A percentile compares a stretch with the other conserved stretches of the same genome.
These are phyloP conservation scores for Drosophila affinis DNA, from an alignment of 2,888 invertebrate genomes.

Conservation along the genomic window DNA sequence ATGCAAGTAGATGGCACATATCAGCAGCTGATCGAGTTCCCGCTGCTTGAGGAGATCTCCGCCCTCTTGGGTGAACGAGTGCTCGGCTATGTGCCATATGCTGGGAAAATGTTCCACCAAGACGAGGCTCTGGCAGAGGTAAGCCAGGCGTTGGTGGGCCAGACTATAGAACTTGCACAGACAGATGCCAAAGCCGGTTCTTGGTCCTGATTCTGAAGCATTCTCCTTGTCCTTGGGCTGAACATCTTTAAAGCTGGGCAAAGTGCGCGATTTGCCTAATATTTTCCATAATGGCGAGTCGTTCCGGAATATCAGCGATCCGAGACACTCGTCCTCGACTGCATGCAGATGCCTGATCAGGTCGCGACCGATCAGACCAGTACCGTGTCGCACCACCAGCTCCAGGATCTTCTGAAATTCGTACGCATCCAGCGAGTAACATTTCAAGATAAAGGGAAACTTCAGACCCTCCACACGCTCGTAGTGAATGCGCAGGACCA, in stretches of 20 bases:
- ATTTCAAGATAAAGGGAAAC: conserved; percentile 60
- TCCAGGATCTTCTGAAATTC: conserved; percentile 67
- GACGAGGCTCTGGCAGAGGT: conserved; percentile 46
- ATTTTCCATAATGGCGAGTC: conserved; percentile 57
- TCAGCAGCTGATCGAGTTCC: conserved; percentile 58
- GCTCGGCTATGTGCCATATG: conserved; percentile 61
- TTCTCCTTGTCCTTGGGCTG: conserved; percentile 44
- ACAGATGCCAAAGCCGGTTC: conserved; percentile 46
- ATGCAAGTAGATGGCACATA: conserved; percentile 62
- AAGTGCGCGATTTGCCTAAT: background rate
- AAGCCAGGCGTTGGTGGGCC: conserved; percentile 45
- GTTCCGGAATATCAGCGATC: conserved; percentile 54
- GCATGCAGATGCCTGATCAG: conserved; percentile 51
- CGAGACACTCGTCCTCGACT: conserved; percentile 55
- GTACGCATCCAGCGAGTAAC: conserved; percentile 54
- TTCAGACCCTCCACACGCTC: conserved; percentile 6
- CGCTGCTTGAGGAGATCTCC: conserved; percentile 49
- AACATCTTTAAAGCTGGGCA: conserved; percentile 46
- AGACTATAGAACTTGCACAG: conserved; percentile 66
- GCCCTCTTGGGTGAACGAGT: conserved; percentile 52
- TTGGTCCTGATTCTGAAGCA: background rate
- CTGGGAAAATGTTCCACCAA: conserved; percentile 32
- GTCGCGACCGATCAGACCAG: conserved; percentile 42
- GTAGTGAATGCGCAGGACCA: conserved; percentile 45
- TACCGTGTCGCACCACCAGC: conserved; percentile 52